These are phyloP conservation scores for Oegoconia quadripuncta DNA, from an alignment of 2,888 invertebrate species.

Conservation along the genomic window DNA sequence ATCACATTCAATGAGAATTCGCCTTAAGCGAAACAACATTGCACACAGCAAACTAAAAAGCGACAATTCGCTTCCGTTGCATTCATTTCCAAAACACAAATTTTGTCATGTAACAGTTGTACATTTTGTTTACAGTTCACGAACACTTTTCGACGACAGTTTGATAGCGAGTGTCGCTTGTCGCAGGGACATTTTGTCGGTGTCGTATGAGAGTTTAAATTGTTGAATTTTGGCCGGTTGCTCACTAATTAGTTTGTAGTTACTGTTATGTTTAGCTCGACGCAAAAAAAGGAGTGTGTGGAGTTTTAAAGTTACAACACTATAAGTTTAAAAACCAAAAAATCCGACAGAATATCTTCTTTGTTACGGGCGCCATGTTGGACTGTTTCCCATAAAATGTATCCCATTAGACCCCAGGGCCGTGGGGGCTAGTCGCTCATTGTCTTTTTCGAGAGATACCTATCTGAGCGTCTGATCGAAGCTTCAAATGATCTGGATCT, in stretches of 20 bases:
- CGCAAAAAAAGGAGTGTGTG: too few species aligned
- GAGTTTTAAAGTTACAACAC: too few species aligned
- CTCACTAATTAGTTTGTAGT: neutral
- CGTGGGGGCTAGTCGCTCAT: too few species aligned
- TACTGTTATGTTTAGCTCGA: neutral
- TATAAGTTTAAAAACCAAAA: too few species aligned
- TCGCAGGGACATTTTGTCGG: slow-evolving; percentile 4
- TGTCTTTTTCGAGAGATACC: too few species aligned
- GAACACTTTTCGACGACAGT: slow-evolving; percentile 8
- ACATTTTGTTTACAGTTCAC: slow-evolving; percentile 3
- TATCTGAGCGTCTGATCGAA: too few species aligned
- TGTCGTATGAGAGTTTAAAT: slow-evolving; percentile 9
- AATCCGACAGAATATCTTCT: too few species aligned
- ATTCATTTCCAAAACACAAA: slow-evolving; percentile 5
- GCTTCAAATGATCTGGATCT: too few species aligned
- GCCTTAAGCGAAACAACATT: neutral
- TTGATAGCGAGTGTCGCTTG: slow-evolving; percentile 6
- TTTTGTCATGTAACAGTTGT: slow-evolving; percentile 3
- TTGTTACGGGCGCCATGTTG: too few species aligned
- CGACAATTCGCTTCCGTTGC: neutral
- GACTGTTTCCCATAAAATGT: too few species aligned
- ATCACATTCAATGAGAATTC: neutral
- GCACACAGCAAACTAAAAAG: neutral
- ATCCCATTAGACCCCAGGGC: too few species aligned
- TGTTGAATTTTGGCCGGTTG: neutral